Evolutionary conservation across 2,113 vertebrate genomes (phyloP).

Genomic region (Polyodon spathula): DNA sequence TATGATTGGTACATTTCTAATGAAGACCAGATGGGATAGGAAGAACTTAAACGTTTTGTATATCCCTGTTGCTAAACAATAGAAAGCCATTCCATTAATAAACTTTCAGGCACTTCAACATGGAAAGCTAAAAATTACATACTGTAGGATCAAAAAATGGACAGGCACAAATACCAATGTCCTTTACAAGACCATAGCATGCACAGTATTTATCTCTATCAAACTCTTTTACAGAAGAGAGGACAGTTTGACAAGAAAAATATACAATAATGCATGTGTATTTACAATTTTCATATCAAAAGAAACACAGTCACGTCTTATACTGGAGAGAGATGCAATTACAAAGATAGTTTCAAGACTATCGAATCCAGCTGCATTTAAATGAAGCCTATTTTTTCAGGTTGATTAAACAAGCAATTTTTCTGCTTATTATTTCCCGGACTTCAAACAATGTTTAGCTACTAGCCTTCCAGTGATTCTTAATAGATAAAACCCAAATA

Average conservation of each 20-base stretch:
- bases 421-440: slow-evolving; percentile 81
- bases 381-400: slow-evolving; percentile 72
- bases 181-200: too few species aligned
- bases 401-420: slow-evolving; percentile 79
- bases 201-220: too few species aligned
- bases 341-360: slow-evolving; percentile 34
- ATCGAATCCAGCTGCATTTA: slow-evolving; percentile 62
- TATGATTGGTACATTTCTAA: not conserved
- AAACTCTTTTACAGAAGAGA: too few species aligned
- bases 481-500: slow-evolving; percentile 81
- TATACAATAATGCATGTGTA: too few species aligned
- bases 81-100: too few species aligned
- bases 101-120: too few species aligned
- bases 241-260: too few species aligned
- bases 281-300: not conserved
- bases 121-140: too few species aligned
- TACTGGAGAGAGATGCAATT: slow-evolving; percentile 13
- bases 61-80: too few species aligned
- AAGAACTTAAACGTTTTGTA: too few species aligned
- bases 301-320: not conserved
- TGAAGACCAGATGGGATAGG: not conserved
- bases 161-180: too few species aligned
- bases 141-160: too few species aligned
- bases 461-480: slow-evolving; percentile 77
- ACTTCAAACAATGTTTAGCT: slow-evolving; percentile 70